Base-by-base conservation (phyloP, 2,888 invertebrate species). In the Drosophila rubida region DNA sequence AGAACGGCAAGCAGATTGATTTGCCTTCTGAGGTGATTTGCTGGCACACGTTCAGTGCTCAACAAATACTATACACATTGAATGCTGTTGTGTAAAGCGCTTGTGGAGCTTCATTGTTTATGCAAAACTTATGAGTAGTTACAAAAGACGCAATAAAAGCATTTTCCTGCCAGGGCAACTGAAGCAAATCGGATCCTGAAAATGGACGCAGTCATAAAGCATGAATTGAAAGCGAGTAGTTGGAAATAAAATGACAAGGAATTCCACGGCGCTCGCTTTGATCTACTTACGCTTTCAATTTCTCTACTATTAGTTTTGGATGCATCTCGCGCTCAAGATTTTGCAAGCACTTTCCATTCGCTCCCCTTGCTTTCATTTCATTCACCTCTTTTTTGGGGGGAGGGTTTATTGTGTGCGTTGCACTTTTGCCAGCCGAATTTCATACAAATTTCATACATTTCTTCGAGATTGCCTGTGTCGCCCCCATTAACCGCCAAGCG, bases 401-500 rank as follows among this genome's bases (percentile, higher is more conserved):
- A n/a, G n/a, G n/a, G 13, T 32, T 61, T 57, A 63, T 74, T 81
- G 68, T 81, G 49, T 63, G 69, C 57, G 49, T 67, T 81, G 88
- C 81, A 85, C 81, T 81, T 87, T 88, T 82, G 60, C 58, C 76
- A 22, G 86, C 64, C 86, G 65, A 67, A 71, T 64, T 74, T 73
- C 83, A 81, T 86, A 88, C 83, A 82, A 82, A 86, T 82, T 82
- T 82, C 74, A 83, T 88, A 79, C 87, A 76, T 64, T 76, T 83
- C 88, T 83, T 80, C 73, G 68, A 87, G 84, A 80, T 83, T 76
- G 88, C 87, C 84, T 63, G 80, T 83, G 84, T 88, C 87, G 88
- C 68, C 66, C 80, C 87, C 88, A 82, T 88, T 82, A 88, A 86
- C 67, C 84, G 80, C 78, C 82, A 32, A n/a, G 32, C 32, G 32